These are phyloP conservation scores for Anhinga anhinga DNA, from an alignment of 2,113 vertebrate species.

Conservation along the genomic window DNA sequence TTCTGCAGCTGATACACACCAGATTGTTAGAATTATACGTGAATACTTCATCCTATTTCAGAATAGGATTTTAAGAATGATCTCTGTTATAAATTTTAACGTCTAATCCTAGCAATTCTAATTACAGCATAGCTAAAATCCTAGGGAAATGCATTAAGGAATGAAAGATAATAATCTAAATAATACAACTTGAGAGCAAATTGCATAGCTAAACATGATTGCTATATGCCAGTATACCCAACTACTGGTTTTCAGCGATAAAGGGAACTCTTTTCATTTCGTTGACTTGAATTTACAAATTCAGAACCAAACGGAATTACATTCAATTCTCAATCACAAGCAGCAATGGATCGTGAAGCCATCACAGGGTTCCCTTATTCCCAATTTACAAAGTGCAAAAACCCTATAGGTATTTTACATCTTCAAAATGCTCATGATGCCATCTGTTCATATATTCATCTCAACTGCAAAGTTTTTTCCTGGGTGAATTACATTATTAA, in stretches of 20 bases:
- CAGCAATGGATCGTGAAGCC: not conserved
- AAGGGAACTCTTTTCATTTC: not conserved
- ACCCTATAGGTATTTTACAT: not conserved
- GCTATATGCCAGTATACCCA: not conserved
- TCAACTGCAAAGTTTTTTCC: not conserved
- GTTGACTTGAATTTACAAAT: too few species aligned
- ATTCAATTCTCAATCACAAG: not conserved
- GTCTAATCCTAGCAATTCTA: not conserved
- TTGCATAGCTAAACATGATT: not conserved
- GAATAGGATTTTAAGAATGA: not conserved
- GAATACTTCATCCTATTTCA: not conserved
- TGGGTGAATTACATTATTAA: not conserved
- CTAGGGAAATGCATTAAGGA: not conserved
- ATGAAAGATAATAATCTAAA: not conserved
- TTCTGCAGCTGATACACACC: not conserved
- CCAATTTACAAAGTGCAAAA: not conserved
- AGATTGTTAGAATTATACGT: not conserved
- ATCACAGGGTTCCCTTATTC: not conserved
- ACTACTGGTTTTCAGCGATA: not conserved
- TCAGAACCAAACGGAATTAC: too few species aligned
- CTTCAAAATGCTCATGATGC: not conserved
- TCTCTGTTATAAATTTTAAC: not conserved
- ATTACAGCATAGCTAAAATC: not conserved
- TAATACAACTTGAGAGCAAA: not conserved
- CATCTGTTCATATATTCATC: not conserved